Evolutionary conservation across 2,113 vertebrate genomes (phyloP).

Genomic region (Anolis carolinensis): DNA sequence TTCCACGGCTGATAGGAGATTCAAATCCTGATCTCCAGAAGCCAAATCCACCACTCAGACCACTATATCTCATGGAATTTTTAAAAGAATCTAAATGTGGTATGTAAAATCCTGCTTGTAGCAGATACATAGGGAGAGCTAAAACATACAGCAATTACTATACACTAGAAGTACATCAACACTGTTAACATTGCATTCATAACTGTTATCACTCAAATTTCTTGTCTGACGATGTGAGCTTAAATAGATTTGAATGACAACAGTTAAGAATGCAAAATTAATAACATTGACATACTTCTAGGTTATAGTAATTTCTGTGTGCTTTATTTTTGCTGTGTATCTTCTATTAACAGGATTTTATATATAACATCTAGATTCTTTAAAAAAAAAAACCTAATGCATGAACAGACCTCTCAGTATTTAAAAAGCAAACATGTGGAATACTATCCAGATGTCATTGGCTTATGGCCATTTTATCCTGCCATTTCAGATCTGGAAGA

Average conservation of each 20-base stretch:
- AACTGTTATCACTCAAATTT: not conserved
- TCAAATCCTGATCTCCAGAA: too few species aligned
- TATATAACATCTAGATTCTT: not conserved
- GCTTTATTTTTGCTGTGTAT: not conserved
- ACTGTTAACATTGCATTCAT: not conserved
- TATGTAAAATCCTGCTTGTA: not conserved
- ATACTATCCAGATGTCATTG: slow-evolving; percentile 19
- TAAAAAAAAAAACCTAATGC: not conserved
- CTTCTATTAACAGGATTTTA: not conserved
- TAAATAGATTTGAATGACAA: not conserved
- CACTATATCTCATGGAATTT: not conserved
- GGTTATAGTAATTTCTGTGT: not conserved
- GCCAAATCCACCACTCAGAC: too few species aligned
- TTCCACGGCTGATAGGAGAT: too few species aligned
- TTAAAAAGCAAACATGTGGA: slow-evolving; percentile 18
- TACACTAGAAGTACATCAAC: not conserved
- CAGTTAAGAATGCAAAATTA: not conserved
- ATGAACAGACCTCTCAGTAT: not conserved
- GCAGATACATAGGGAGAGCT: not conserved
- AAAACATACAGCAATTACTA: not conserved
- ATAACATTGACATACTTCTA: not conserved
- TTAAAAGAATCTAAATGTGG: not conserved
- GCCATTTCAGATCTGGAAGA: slow-evolving; percentile 62
- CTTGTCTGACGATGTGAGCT: not conserved
- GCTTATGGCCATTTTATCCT: slow-evolving; percentile 44